Conservation (phyloP, 2,888 invertebrate genomes). For the Acleris cristana region DNA sequence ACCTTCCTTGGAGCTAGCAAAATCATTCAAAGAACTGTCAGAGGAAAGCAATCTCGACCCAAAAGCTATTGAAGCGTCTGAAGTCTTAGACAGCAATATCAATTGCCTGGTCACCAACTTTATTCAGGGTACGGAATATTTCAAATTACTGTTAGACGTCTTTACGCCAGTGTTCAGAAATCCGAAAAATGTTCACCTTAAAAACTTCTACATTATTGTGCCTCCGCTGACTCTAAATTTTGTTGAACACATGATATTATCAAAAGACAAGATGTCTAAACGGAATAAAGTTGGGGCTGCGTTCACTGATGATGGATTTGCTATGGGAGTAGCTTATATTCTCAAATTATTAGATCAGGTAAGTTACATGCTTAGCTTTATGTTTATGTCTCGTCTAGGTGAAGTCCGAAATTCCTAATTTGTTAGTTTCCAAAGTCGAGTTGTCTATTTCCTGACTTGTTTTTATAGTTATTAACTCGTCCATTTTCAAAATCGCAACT, state of each 20-base stretch:
- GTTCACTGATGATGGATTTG: conserved; percentile 99
- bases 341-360: conserved; percentile 94
- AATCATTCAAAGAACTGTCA: conserved; percentile 85
- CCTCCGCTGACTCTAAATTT: conserved; percentile 97
- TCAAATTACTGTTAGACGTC: conserved; percentile 94
- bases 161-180: conserved; percentile 95
- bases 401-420: no score
- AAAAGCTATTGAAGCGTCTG: conserved; percentile 86
- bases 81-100: conserved; percentile 90
- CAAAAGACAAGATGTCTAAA: conserved; percentile 96
- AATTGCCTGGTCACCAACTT: conserved; percentile 92
- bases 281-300: conserved; percentile 94
- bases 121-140: conserved; percentile 94
- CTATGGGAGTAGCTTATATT: conserved; percentile 97
- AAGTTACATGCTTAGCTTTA: conserved; percentile 40
- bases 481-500: no score
- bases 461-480: no score
- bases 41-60: conserved; percentile 84
- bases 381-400: not conserved
- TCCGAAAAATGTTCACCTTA: conserved; percentile 93
- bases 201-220: conserved; percentile 96
- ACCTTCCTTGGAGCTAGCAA: conserved; percentile 87
- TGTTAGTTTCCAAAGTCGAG: no score
- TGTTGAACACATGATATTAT: conserved; percentile 95
- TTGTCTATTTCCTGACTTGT: no score